Base-by-base conservation (phyloP, 2,113 vertebrate genomes). In the Donacobius atricapilla region DNA sequence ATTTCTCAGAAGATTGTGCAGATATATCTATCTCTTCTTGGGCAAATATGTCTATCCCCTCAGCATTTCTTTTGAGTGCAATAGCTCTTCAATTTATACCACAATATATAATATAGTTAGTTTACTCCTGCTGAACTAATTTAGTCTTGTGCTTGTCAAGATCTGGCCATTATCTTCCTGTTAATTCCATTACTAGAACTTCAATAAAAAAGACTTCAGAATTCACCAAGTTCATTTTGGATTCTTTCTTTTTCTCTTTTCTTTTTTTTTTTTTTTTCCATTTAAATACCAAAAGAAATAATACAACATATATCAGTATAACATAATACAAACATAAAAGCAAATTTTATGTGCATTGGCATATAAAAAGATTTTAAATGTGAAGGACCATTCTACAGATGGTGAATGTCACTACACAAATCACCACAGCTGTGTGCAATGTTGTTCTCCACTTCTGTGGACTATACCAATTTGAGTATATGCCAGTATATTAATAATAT, bases 401-500 rank as follows among this genome's bases (percentile, higher is more conserved):
- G 75, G 48, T 51, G 33, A 68, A 83, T 83, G 18, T 78, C 56
- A 79, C 70, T 87, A 53, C 68, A 80, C 48, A 75, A 87, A 57
- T 72, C 61, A 77, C 31, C 65, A 93, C 84, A 87, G 72, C 75
- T 91, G 69, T 83, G 31, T 53, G 16, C 33, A 93, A 79, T 44
- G 70, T 60, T 75, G 40, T 70, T 87, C 70, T 91, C 24, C 35
- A 84, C 33, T 89, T 94, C 64, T 84, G 12, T 33, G 7, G 30
- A 79, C 51, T 86, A 63, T 42, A 90, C 15, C 80, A 92, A 82
- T 51, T 85, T 94, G 51, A 96, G 22, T 51, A 86, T 24, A 82
- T 73, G 58, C 42, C 77, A 83, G 27, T 89, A 95, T 71, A 92
- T 95, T 95, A 95, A 93, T 58, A 25, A 10, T 53, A 60, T 16